A percentile compares a stretch with the other conserved stretches of the same genome.
Conservation (phyloP, 2,797 vertebrate species). For the Alectoris magna region DNA sequence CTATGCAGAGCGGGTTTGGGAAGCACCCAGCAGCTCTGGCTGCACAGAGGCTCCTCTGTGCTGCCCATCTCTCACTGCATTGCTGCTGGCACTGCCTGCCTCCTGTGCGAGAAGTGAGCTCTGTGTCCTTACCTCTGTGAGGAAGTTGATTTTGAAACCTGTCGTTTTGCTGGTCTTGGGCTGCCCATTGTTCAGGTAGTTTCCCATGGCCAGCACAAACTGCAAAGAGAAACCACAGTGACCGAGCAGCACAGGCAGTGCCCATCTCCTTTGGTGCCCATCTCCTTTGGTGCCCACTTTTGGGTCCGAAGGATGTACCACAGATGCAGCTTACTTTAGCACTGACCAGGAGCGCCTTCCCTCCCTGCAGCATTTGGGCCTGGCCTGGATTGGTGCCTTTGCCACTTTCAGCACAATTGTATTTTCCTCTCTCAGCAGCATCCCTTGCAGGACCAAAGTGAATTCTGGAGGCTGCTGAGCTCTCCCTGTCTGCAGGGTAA, state of each 20-base stretch:
- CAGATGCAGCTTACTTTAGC: background rate
- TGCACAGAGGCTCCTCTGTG: background rate
- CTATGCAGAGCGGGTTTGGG: fast-evolving
- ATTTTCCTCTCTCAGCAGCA: background rate
- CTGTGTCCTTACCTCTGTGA: conserved; percentile 87
- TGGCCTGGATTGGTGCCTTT: background rate
- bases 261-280: no score
- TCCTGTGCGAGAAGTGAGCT: fast-evolving
- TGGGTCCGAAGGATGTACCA: background rate
- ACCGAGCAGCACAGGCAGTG: fast-evolving
- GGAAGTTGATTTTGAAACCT: conserved; percentile 98
- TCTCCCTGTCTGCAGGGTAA: background rate
- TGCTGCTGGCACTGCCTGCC: background rate
- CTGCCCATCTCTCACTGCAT: fast-evolving
- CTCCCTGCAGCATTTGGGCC: background rate
- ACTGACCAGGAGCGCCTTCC: background rate
- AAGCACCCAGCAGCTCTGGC: fast-evolving
- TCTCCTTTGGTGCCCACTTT: no score
- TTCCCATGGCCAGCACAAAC: conserved; percentile 99
- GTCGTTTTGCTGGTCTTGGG: conserved; percentile 93
- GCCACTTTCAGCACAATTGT: background rate
- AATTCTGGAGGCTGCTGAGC: background rate
- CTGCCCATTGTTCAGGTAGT: conserved; percentile 97
- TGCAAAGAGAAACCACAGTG: conserved; percentile 64
- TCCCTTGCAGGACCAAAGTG: background rate